A percentile compares a stretch with the other conserved stretches of the same genome.
Evolutionary conservation across 2,797 vertebrate genomes (phyloP).

Genomic region (Varecia variegata): DNA sequence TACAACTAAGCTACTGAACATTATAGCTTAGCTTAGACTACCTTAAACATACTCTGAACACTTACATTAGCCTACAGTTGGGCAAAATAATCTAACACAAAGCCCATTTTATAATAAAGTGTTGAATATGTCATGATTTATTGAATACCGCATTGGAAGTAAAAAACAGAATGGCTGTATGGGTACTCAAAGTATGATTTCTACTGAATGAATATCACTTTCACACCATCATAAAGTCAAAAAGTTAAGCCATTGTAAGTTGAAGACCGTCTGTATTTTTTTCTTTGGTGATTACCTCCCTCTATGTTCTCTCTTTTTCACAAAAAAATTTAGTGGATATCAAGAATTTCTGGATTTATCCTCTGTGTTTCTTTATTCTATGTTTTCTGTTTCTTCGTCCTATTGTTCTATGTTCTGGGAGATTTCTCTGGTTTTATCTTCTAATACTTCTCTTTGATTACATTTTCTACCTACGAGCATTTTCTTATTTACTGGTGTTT

Average conservation of each 20-base stretch:
- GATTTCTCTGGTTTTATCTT: conserved; percentile 12
- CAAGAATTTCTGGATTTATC: neutral
- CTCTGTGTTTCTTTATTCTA: neutral
- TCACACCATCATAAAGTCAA: neutral
- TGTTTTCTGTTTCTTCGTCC: conserved; percentile 37
- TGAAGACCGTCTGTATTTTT: neutral
- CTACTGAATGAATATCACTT: neutral
- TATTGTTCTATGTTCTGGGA: neutral
- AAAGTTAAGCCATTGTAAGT: neutral
- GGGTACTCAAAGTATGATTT: neutral
- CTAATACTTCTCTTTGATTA: neutral
- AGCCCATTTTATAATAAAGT: neutral
- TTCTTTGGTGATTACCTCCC: neutral
- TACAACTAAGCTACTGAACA: neutral
- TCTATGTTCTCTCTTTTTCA: neutral
- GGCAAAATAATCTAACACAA: neutral
- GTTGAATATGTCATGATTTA: neutral
- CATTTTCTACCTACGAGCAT: neutral
- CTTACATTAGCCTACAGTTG: neutral
- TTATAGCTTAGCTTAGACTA: neutral
- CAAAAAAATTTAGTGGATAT: neutral
- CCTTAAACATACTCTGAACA: neutral
- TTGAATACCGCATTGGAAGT: neutral
- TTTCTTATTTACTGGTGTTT: neutral
- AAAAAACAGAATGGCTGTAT: neutral